Evolutionary conservation across 2,888 invertebrate species (phyloP).

Genomic region (Dolichopus griseipennis): DNA sequence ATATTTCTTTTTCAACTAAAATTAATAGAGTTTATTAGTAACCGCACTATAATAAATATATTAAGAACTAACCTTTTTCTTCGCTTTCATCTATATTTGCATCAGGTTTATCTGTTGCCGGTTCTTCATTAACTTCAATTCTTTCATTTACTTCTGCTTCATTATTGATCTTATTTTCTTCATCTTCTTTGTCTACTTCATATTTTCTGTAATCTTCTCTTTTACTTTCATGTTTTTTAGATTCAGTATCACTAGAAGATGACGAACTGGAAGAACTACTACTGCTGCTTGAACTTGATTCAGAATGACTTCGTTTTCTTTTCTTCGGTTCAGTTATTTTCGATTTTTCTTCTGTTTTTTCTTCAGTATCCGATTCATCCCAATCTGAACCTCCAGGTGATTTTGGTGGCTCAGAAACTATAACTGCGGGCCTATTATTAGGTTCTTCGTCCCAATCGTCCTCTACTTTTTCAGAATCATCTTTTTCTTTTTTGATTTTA

Average conservation of each 20-base stretch:
- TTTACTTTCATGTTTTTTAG: constrained; percentile 19
- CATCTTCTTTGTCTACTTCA: constrained; percentile 18
- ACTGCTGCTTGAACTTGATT: constrained; percentile 18
- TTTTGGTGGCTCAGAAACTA: constrained; percentile 28
- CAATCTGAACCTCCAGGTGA: constrained; percentile 36
- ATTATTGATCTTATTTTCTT: constrained; percentile 20
- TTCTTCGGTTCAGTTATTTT: constrained; percentile 20
- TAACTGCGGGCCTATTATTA: not conserved
- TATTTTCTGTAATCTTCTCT: constrained; percentile 20
- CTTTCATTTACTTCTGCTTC: constrained; percentile 23
- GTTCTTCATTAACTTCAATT: constrained; percentile 35
- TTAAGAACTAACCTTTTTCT: constrained; percentile 17
- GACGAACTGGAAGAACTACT: constrained; percentile 33
- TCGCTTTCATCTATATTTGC: constrained; percentile 20
- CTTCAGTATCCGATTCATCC: constrained; percentile 28
- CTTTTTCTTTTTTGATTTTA: constrained; percentile 26
- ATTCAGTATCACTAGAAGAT: constrained; percentile 24
- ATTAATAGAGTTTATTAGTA: constrained; percentile 11
- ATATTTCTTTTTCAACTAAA: constrained; percentile 24
- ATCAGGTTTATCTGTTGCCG: constrained; percentile 33
- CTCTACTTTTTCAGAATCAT: constrained; percentile 29
- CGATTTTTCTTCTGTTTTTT: not conserved
- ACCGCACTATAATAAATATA: constrained; percentile 22
- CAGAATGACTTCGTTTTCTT: constrained; percentile 28
- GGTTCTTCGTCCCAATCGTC: constrained; percentile 37